phyloP scores from a whole-genome alignment of 2,113 vertebrate genomes.

The Axis porcinus region DNA sequence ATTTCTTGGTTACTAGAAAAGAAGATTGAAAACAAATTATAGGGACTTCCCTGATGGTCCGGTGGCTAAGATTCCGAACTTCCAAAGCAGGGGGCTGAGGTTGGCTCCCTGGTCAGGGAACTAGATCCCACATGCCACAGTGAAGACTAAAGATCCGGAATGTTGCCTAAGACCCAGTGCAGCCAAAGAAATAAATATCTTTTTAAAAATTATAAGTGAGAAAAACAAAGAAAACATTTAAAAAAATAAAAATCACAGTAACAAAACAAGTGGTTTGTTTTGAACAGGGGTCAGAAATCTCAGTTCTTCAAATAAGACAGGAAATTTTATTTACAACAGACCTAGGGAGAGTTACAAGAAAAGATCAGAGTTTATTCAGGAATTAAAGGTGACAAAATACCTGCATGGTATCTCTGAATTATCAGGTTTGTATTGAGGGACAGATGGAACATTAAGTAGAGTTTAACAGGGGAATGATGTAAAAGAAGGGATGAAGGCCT shows the following conservation, averaged over 20 bases:
- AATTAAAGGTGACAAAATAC: background rate
- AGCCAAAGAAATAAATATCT: background rate
- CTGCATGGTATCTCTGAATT: background rate
- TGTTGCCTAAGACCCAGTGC: background rate
- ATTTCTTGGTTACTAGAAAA: background rate
- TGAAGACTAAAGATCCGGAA: background rate
- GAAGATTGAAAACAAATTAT: background rate
- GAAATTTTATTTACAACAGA: background rate
- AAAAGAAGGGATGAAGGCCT: background rate
- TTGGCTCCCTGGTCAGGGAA: background rate
- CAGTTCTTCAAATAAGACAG: background rate
- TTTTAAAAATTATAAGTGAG: background rate
- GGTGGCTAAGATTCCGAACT: background rate
- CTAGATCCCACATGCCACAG: background rate
- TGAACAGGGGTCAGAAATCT: background rate
- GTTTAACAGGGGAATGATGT: too few species aligned
- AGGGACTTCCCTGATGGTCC: background rate
- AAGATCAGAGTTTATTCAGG: background rate
- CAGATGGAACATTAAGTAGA: background rate
- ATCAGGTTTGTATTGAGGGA: background rate
- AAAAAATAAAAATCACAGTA: background rate
- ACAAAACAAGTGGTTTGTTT: background rate
- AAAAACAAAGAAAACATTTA: background rate
- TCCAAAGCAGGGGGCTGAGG: background rate
- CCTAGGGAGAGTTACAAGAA: background rate